Percentiles rank a stretch among this genome's conserved stretches.
Conservation (phyloP, 2,113 vertebrate genomes). For the Cranoglanis bouderius region DNA sequence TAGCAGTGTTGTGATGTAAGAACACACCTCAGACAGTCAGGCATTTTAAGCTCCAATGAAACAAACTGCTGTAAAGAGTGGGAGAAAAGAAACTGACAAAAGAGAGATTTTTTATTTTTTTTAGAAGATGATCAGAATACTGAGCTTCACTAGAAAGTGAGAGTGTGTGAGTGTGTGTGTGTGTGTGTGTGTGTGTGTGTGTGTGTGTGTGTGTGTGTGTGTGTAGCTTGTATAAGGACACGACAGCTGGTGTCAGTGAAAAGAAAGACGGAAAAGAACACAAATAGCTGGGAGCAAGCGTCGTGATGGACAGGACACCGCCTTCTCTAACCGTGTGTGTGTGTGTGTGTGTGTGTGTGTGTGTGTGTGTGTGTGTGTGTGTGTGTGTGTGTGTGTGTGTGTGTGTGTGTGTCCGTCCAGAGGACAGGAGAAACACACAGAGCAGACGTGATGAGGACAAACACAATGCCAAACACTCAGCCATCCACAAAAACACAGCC, state of each 20-base stretch:
- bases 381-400: background rate
- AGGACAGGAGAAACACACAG: conserved; percentile 12
- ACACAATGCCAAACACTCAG: conserved; percentile 43
- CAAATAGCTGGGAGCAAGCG: conserved; percentile 21
- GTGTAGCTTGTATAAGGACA: background rate
- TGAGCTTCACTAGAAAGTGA: background rate
- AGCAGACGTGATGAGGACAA: conserved; percentile 36
- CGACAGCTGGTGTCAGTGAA: conserved; percentile 12
- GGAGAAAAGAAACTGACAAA: background rate
- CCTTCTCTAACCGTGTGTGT: background rate
- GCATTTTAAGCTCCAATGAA: background rate
- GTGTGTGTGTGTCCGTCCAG: background rate
- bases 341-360: background rate
- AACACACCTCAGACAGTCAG: background rate
- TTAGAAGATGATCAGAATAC: background rate
- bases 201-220: background rate
- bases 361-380: background rate
- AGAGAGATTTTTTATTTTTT: background rate
- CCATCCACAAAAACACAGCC: conserved; percentile 52
- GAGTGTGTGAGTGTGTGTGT: background rate
- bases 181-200: background rate
- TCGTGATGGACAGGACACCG: conserved; percentile 16
- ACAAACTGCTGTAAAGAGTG: background rate
- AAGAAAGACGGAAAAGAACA: conserved; percentile 25
- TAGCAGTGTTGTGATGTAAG: background rate